Base-by-base conservation (phyloP, 2,797 vertebrate genomes). In the Sebastes itinus region DNA sequence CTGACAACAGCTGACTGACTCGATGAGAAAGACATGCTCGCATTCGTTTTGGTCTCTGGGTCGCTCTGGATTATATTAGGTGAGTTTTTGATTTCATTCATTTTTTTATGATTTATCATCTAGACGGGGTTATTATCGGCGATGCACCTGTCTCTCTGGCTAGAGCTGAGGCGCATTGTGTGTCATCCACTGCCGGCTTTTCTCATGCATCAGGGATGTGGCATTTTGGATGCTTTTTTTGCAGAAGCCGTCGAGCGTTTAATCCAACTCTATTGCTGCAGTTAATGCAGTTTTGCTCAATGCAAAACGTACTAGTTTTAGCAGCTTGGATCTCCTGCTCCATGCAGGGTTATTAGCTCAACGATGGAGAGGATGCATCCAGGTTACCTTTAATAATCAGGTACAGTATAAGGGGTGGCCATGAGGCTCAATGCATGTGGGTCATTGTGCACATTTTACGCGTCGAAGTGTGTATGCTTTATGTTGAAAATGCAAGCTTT, bases 11-110 rank as follows among this genome's bases (percentile, higher is more conserved):
- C 92, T 86, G 92, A 94, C 92, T 86, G 92, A 94, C 88, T 94
- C 92, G 74, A 95, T 95, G 94, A 95, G 82, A 94, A 88, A 95
- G 95, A 95, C 88, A 96, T 96, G 96, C 95, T 96, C 88, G 95
- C 94, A 81, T 96, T 96, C 89, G 94, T 96, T 55, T 75, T 96
- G 92, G 94, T 96, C 75, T 95, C 95, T 91, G 96, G 95, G 69
- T 96, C 94, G 89, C 93, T 96, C 81, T 96, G 96, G 95, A 96
- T 96, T 88, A 87, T 96, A 75, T 94, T 96, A 93, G 96, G 96
- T 96, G 89, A 96, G 95, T 95, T 74, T 74, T 18, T 1, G 13
- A 14, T 2, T 6, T 32, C 6, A 13, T 60, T 46, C 12, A 4
- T 69, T 64, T 14, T 14, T 18, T n/a, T 1, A 22, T 1, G 46